Base-by-base conservation (phyloP, 2,888 invertebrate genomes). In the Hirtodrosophila histrioides region DNA sequence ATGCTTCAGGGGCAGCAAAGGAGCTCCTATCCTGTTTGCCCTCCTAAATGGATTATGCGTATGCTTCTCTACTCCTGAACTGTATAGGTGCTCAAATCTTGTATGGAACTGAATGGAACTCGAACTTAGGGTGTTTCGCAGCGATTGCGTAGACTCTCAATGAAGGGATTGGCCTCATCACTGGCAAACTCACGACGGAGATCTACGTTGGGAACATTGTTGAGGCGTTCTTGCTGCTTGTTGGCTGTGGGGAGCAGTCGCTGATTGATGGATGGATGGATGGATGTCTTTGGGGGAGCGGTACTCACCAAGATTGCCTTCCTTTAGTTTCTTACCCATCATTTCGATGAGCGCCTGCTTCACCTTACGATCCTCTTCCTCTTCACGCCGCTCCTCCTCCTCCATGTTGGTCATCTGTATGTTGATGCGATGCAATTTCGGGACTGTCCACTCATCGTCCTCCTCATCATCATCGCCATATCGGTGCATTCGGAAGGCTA, bases 141-240 rank as follows among this genome's bases (percentile, higher is more conserved):
- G 7, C 36, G 29, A 39, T 49, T 54, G 8, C 49, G 39, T 2
- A 54, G 11, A 43, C 27, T 46, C 3, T 70, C 70, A 6, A 78
- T 62, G 23, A 71, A 75, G 8, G 77, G 79, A 66, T 78, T 77
- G 23, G 75, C 54, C n/a, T 75, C 63, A 27, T 78, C 77, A 43
- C 71, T 77, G 44, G 71, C 71, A 5, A 78, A 78, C n/a, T 77
- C 77, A 0, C 41, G 62, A 4, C 33, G 41, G 0, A 75, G 36
- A 7, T 78, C 71, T 41, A 63, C 6, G 0, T 29, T 56, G 4
- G 75, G 45, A 6, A 27, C 48, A 17, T 12, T 46, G 7, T 51
- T 11, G 7, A 33, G 17, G 3, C 45, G 58, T 9, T 27, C 12
- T 31, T 7, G 31, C 4, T 40, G 31, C 2, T 29, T 49, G 10